Percentiles rank a stretch among this genome's conserved stretches.
Conservation (phyloP, 2,888 invertebrate species). For the Glaucopsyche alexis region DNA sequence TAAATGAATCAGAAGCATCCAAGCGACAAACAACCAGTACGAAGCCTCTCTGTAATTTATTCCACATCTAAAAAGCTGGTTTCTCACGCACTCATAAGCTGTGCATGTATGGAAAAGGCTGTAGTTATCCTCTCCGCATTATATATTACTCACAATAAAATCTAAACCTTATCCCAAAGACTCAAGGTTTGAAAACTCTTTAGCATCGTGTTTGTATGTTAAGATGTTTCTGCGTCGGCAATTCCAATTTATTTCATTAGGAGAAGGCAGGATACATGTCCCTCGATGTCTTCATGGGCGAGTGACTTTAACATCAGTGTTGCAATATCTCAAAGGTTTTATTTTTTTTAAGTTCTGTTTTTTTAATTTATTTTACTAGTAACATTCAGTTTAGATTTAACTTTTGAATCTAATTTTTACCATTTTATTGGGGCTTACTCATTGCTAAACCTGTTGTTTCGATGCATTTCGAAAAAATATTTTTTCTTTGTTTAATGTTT, state of each 20-base stretch:
- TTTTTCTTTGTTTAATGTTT: background rate
- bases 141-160: conserved; percentile 34
- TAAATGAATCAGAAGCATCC: conserved; percentile 54
- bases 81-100: conserved; percentile 59
- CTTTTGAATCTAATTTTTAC: background rate
- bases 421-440: no score
- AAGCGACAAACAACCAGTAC: conserved; percentile 51
- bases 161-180: conserved; percentile 26
- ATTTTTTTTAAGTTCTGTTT: background rate
- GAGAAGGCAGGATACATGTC: conserved; percentile 78
- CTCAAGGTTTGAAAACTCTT: conserved; percentile 30
- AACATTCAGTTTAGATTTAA: background rate
- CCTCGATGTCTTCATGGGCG: conserved; percentile 74
- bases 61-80: conserved; percentile 46
- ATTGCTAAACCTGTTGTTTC: background rate
- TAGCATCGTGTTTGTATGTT: conserved; percentile 38
- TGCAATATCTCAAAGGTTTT: conserved; percentile 16
- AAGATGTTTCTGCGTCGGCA: conserved; percentile 42
- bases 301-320: conserved; percentile 48
- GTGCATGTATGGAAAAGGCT: conserved; percentile 57
- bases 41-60: conserved; percentile 50
- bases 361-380: background rate
- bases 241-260: conserved; percentile 75
- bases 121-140: conserved; percentile 57
- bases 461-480: background rate